Evolutionary conservation across 2,888 invertebrate genomes (phyloP), one percentile per base, ranked within the genome.

Genomic region (Dinocampus coccinellae): DNA sequence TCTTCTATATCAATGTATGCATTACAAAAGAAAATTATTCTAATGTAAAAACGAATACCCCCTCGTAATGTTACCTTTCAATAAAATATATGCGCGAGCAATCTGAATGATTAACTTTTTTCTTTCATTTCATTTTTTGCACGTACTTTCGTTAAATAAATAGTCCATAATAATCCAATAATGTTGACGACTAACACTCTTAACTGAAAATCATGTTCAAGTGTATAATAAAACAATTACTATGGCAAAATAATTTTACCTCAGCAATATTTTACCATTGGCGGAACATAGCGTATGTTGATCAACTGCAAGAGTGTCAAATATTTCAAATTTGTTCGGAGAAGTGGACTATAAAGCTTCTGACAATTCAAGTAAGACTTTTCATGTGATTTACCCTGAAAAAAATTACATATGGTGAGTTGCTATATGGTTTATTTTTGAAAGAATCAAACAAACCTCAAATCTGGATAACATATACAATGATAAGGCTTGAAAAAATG

Each of bases 161-260:
- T 91, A 1, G 92, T 91, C 95, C 95, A 95, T 78, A 93, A 90
- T 82, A 95, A 93, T 58, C 93, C 93, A 71, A 95, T 91, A n/a
- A 94, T 80, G 83, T 94, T 94, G 84, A 91, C 91, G 72, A 92
- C 90, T 11, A 95, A 88, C n/a, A 94, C 93, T 78, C 94, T 89
- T 67, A 95, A 87, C 94, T 95, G 88, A 76, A 92, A 91, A 77
- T 52, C 53, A 60, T 29, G 24, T 47, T 4, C 29, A 29, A 4
- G 7, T 29, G 29, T 29, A 29, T n/a, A n/a, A n/a, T n/a, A n/a
- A n/a, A n/a, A n/a, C n/a, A n/a, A n/a, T n/a, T n/a, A n/a, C n/a
- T n/a, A 29, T 29, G 29, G 29, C 13, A 64, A 20, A 22, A 58
- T 58, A 67, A 20, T 20, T 3, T 7, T 3, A 47, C 9, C 9